Evolutionary conservation across 2,888 invertebrate genomes (phyloP).

Genomic region (Rotaria macrura): DNA sequence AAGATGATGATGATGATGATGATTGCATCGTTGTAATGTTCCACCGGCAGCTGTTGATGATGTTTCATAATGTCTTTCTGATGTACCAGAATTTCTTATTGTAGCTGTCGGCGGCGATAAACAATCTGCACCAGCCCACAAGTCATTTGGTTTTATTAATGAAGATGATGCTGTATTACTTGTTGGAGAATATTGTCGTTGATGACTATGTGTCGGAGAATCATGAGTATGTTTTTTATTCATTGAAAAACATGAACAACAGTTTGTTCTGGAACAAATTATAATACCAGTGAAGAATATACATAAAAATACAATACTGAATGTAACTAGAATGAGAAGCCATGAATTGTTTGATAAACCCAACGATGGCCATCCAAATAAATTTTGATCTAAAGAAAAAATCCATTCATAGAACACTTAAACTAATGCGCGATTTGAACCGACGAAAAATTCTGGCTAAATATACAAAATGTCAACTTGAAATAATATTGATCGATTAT

Average conservation of each 20-base stretch:
- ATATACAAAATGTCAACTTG: too few relatives aligned
- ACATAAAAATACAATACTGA: background rate
- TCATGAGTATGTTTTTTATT: background rate
- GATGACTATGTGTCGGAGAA: background rate
- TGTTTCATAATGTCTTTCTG: conserved; percentile 4
- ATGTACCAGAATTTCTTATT: background rate
- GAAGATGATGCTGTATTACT: conserved; percentile 22
- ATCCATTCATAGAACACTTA: background rate
- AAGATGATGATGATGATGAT: conserved; percentile 18
- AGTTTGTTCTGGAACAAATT: background rate
- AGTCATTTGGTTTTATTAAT: background rate
- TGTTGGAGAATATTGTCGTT: conserved; percentile 5
- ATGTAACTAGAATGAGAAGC: background rate
- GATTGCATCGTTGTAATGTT: conserved; percentile 19
- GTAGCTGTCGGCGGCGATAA: background rate
- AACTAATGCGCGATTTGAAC: too few relatives aligned
- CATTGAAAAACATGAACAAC: background rate
- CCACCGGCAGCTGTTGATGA: background rate
- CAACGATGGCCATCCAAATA: background rate
- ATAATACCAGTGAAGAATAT: background rate
- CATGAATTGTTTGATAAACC: background rate
- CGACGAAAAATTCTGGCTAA: too few relatives aligned
- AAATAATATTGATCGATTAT: too few relatives aligned
- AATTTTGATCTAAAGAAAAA: background rate
- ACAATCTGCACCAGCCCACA: conserved; percentile 1